Evolutionary conservation across 2,113 vertebrate genomes (phyloP).

Genomic region (Pachypanchax playfairii): DNA sequence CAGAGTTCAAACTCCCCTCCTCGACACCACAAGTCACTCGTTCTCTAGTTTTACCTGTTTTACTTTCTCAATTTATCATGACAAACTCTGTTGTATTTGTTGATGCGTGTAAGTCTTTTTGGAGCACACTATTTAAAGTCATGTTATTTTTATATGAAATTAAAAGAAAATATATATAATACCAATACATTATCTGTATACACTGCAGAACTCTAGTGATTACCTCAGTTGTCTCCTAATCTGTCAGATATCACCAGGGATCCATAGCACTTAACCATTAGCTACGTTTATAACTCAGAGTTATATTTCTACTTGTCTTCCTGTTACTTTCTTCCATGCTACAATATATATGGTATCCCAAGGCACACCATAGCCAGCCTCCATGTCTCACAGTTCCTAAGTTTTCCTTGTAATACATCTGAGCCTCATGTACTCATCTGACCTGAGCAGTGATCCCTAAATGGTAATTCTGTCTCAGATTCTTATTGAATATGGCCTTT

Average conservation of each 20-base stretch:
- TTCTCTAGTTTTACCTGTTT: slow-evolving; percentile 44
- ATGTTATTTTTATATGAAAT: too few species aligned
- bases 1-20: slow-evolving; percentile 42
- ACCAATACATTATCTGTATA: too few species aligned
- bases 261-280: slow-evolving; percentile 9
- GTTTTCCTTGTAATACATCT: slow-evolving; percentile 53
- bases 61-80: slow-evolving; percentile 14
- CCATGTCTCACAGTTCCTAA: slow-evolving; percentile 54
- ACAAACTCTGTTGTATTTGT: slow-evolving; percentile 23
- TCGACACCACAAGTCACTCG: slow-evolving; percentile 42
- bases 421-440: slow-evolving; percentile 51
- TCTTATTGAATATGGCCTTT: slow-evolving; percentile 62
- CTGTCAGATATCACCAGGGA: slow-evolving; percentile 9
- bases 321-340: slow-evolving; percentile 4
- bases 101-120: neutral
- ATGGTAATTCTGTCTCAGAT: slow-evolving; percentile 64
- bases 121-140: neutral
- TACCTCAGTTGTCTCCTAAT: slow-evolving; percentile 5
- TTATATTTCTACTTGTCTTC: slow-evolving; percentile 15
- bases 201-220: neutral
- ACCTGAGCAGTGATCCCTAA: slow-evolving; percentile 57
- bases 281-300: slow-evolving; percentile 5
- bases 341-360: slow-evolving; percentile 31
- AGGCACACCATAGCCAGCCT: slow-evolving; percentile 34
- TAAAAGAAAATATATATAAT: too few species aligned